phyloP scores from a whole-genome alignment of 2,888 invertebrate genomes.

The Caenorhabditis afra region DNA sequence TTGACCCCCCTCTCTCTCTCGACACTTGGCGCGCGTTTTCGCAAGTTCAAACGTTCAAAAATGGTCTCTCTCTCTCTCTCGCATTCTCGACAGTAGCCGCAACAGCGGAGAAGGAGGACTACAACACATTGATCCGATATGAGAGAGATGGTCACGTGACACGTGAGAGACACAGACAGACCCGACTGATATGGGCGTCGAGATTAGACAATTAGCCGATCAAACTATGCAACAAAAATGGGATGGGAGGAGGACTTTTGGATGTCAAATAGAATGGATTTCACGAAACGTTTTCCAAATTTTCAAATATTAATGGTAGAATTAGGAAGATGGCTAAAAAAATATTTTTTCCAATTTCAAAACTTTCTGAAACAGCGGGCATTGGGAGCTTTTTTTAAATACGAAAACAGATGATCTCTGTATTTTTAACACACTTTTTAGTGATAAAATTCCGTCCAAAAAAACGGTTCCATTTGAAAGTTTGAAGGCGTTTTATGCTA shows the following conservation, averaged over 20 bases:
- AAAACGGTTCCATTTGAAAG: too few species aligned
- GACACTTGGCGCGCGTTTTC: background rate
- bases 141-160: too few species aligned
- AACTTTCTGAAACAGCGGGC: background rate
- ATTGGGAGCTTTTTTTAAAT: too few species aligned
- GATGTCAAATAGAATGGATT: conserved; percentile 6
- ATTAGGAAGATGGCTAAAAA: background rate
- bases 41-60: conserved; percentile 51
- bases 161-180: conserved; percentile 11
- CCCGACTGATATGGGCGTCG: conserved; percentile 7
- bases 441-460: too few species aligned
- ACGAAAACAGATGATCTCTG: too few species aligned
- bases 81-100: too few species aligned
- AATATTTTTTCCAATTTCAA: background rate
- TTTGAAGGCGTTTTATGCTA: too few species aligned
- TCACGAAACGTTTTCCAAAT: too few species aligned
- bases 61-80: background rate
- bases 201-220: conserved; percentile 42
- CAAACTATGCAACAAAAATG: conserved; percentile 19
- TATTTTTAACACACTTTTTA: too few species aligned
- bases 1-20: conserved; percentile 30
- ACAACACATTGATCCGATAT: conserved; percentile 16
- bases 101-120: too few species aligned
- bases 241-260: too few species aligned
- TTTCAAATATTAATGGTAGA: too few species aligned